Evolutionary conservation across 2,888 invertebrate species (phyloP), one percentile per base, ranked within the genome.

Genomic region (Charanyca ferruginea): DNA sequence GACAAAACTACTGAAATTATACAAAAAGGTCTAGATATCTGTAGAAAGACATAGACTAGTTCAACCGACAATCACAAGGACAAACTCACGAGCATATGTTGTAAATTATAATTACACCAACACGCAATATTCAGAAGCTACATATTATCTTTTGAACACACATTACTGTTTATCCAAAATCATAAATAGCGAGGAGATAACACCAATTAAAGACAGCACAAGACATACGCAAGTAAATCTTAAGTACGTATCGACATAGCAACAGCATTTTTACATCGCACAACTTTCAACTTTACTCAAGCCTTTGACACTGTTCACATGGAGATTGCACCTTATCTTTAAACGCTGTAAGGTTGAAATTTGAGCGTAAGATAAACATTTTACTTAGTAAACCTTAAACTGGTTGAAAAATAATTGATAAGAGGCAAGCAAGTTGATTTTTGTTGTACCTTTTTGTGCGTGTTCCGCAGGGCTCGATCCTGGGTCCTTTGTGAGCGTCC

Each of bases 201-300:
- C 60, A 53, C 75, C 45, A 61, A 78, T 61, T 55, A 64, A 79
- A 80, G 57, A 70, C 58, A 78, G 25, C 42, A 42, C 67, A 53
- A 44, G 68, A 65, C 76, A 75, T 48, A 62, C 51, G 57, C 66
- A 71, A 81, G 73, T 72, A 77, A 73, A 77, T 65, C 58, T 63
- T 44, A 62, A 73, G 77, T 79, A 77, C 80, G 48, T 55, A 73
- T 64, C 65, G 67, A 66, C 80, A 69, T 80, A 72, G 83, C 82
- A 80, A 80, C 80, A 80, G 67, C 82, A 54, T 73, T 67, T 72
- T 58, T 68, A 70, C 80, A 85, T 86, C 85, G 86, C 88, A 87
- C 89, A 84, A 87, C 87, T 87, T 88, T 86, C 87, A 86, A 87
- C 85, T 88, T 81, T 84, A 81, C 83, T 81, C 85, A 89, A 87